Evolutionary conservation across 2,113 vertebrate genomes (phyloP).

Genomic region (Elephas maximus): DNA sequence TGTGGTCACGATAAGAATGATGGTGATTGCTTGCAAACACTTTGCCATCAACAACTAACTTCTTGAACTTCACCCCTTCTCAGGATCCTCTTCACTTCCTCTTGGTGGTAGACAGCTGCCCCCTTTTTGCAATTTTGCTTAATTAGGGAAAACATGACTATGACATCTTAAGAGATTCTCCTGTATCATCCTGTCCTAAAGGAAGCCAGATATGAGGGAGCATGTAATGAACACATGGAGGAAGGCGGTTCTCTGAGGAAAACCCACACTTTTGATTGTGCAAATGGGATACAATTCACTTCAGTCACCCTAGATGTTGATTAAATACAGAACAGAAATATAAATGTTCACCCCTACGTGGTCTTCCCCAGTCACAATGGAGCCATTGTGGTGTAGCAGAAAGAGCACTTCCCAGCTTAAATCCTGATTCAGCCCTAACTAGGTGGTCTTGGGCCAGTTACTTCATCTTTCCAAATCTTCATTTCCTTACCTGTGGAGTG

Average conservation of each 20-base stretch:
- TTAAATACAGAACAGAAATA: not conserved
- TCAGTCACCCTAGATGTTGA: not conserved
- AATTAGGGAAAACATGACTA: not conserved
- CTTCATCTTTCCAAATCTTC: not conserved
- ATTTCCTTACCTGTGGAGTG: conserved; percentile 9
- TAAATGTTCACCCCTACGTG: not conserved
- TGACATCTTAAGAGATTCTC: not conserved
- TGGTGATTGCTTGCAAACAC: not conserved
- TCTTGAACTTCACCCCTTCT: not conserved
- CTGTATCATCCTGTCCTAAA: not conserved
- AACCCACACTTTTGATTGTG: not conserved
- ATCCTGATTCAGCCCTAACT: not conserved
- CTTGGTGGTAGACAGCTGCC: not conserved
- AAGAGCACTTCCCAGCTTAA: not conserved
- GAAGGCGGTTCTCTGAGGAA: not conserved
- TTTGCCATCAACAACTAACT: not conserved
- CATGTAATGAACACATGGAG: not conserved
- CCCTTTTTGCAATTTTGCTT: not conserved
- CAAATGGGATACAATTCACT: not conserved
- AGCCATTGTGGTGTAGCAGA: not conserved
- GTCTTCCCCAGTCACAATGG: not conserved
- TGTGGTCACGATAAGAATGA: not conserved
- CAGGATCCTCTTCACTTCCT: not conserved
- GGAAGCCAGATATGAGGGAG: not conserved
- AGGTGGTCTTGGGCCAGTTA: not conserved